Conservation (phyloP, 2,797 vertebrate genomes). For the Vultur gryphus region DNA sequence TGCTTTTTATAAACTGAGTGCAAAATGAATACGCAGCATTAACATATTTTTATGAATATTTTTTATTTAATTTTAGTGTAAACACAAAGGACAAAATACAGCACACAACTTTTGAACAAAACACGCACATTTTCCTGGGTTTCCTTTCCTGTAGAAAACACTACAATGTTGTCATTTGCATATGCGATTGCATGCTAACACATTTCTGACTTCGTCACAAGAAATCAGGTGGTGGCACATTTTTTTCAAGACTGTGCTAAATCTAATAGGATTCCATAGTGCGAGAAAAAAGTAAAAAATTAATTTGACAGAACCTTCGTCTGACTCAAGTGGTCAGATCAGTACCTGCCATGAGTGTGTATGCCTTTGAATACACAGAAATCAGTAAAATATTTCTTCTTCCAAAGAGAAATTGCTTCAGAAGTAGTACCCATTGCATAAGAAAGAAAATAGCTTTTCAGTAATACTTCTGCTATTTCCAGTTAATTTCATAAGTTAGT, state of each 20-base stretch:
- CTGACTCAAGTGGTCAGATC: neutral
- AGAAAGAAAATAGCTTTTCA: neutral
- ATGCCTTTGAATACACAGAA: neutral
- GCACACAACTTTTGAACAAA: neutral
- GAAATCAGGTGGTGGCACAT: neutral
- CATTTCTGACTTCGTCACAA: neutral
- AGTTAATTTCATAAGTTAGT: neutral
- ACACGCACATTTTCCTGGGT: neutral
- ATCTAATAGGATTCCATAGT: neutral
- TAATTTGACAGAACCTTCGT: neutral
- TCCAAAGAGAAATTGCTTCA: neutral
- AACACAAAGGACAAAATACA: neutral
- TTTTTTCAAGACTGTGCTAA: neutral
- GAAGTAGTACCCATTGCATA: neutral
- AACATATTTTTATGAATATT: neutral
- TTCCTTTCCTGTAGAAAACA: neutral
- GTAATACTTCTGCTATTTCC: neutral
- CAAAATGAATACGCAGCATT: neutral
- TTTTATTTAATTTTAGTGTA: neutral
- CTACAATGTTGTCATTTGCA: neutral
- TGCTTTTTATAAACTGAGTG: neutral
- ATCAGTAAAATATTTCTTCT: neutral
- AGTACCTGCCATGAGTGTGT: neutral
- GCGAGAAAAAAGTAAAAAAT: neutral
- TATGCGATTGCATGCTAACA: neutral